These are phyloP conservation scores for Lucilia cuprina DNA, from an alignment of 1,140 invertebrate genomes.

Conservation along the genomic window DNA sequence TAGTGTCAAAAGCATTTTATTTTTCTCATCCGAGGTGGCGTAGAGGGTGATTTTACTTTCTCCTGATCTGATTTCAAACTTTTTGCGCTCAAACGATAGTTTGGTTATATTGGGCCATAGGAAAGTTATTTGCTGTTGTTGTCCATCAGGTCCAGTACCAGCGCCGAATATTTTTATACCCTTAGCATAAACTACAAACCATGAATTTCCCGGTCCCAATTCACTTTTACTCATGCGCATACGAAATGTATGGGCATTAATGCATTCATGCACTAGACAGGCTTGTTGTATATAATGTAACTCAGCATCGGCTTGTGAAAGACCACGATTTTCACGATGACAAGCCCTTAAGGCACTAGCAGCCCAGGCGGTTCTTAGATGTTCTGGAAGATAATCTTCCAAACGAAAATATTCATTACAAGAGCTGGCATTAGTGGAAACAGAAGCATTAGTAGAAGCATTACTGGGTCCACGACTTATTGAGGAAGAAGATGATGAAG, in stretches of 20 bases:
- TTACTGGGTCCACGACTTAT: slow-evolving; percentile 33
- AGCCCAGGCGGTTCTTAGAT: slow-evolving; percentile 70
- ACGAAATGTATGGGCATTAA: slow-evolving; percentile 91
- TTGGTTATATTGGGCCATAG: slow-evolving; percentile 94
- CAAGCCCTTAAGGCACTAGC: slow-evolving; percentile 67
- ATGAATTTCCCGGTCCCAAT: slow-evolving; percentile 73
- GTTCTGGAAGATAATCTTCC: slow-evolving; percentile 74
- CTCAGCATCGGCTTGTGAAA: slow-evolving; percentile 80
- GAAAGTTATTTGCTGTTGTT: slow-evolving; percentile 70
- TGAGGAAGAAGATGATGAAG: slow-evolving; percentile 36
- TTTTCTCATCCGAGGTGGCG: slow-evolving; percentile 89
- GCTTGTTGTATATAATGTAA: slow-evolving; percentile 88
- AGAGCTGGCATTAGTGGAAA: slow-evolving; percentile 9
- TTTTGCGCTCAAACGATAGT: slow-evolving; percentile 94
- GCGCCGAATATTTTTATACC: slow-evolving; percentile 82
- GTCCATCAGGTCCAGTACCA: neutral
- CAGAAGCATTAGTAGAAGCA: slow-evolving; percentile 24
- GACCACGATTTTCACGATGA: slow-evolving; percentile 75
- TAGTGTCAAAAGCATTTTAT: slow-evolving; percentile 85
- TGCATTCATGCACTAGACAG: slow-evolving; percentile 82
- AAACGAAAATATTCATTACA: slow-evolving; percentile 77
- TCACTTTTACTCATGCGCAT: slow-evolving; percentile 85
- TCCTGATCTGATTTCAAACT: slow-evolving; percentile 91
- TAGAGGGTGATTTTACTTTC: slow-evolving; percentile 90
- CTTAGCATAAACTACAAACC: slow-evolving; percentile 83